Evolutionary conservation across 2,888 invertebrate genomes (phyloP).

Genomic region (Amaurobius ferox): DNA sequence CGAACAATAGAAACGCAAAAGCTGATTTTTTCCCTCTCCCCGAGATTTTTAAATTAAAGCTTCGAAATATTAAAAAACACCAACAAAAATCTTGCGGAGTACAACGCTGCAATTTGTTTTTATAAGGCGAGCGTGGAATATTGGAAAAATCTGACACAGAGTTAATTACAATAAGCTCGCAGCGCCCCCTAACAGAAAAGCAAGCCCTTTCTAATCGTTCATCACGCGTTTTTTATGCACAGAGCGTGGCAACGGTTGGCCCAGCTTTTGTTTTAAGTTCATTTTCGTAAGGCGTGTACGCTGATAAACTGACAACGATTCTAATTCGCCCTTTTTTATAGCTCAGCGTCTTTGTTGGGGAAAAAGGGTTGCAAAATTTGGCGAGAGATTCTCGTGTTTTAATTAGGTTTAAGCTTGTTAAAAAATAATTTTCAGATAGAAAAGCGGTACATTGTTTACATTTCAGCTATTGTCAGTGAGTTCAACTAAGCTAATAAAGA

Average conservation of each 20-base stretch:
- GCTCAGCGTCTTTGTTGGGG: conserved; percentile 36
- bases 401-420: not conserved
- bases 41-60: conserved; percentile 67
- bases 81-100: conserved; percentile 35
- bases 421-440: not conserved
- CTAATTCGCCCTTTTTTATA: conserved; percentile 26
- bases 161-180: conserved; percentile 64
- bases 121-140: conserved; percentile 49
- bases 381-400: conserved; percentile 15
- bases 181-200: conserved; percentile 57
- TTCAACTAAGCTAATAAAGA: no score
- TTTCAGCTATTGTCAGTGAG: no score
- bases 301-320: conserved; percentile 51
- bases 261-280: conserved; percentile 64
- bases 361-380: conserved; percentile 51
- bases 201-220: conserved; percentile 62
- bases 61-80: conserved; percentile 30
- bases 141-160: conserved; percentile 66
- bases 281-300: conserved; percentile 13
- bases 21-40: conserved; percentile 36
- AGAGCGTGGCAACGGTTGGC: conserved; percentile 28
- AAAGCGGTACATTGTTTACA: no score
- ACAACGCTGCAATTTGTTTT: conserved; percentile 48
- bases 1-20: conserved; percentile 44
- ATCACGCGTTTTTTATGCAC: conserved; percentile 42